phyloP scores from a whole-genome alignment of 2,797 vertebrate genomes.

The Spinus pinus region DNA sequence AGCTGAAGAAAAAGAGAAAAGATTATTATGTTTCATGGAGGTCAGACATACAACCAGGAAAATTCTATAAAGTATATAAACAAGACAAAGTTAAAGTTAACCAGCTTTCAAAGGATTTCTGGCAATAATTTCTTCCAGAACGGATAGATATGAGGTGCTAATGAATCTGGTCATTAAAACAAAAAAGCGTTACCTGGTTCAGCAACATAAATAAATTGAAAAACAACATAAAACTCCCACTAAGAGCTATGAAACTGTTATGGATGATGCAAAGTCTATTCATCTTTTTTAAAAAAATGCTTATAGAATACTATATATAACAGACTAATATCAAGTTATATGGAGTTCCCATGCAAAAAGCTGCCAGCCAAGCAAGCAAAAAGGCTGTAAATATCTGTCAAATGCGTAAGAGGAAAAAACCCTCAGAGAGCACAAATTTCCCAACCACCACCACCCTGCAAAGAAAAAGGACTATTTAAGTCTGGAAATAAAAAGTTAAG shows the following conservation, averaged over 20 bases:
- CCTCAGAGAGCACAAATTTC: slow-evolving; percentile 30
- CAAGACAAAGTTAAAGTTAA: slow-evolving; percentile 38
- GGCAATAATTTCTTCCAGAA: neutral
- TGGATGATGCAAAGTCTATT: neutral
- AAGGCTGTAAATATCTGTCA: slow-evolving; percentile 52
- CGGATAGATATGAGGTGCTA: neutral
- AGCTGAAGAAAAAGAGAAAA: neutral
- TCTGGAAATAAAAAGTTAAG: slow-evolving; percentile 57
- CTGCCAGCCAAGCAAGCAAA: slow-evolving; percentile 31
- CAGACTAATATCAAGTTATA: slow-evolving; percentile 28
- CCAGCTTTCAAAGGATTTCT: neutral
- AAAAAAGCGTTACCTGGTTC: neutral
- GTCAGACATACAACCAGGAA: neutral
- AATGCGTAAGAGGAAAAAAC: slow-evolving; percentile 45
- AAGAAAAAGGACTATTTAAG: slow-evolving; percentile 16
- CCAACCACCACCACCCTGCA: neutral
- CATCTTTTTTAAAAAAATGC: neutral
- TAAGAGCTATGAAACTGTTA: neutral
- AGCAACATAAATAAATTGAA: neutral
- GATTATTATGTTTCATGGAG: neutral
- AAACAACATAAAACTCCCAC: neutral
- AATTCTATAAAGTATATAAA: slow-evolving; percentile 2
- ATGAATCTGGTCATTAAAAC: neutral
- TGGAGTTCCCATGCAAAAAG: slow-evolving; percentile 37
- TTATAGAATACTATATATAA: neutral